Evolutionary conservation across 2,113 vertebrate genomes (phyloP).

Genomic region (Amphiprion percula): DNA sequence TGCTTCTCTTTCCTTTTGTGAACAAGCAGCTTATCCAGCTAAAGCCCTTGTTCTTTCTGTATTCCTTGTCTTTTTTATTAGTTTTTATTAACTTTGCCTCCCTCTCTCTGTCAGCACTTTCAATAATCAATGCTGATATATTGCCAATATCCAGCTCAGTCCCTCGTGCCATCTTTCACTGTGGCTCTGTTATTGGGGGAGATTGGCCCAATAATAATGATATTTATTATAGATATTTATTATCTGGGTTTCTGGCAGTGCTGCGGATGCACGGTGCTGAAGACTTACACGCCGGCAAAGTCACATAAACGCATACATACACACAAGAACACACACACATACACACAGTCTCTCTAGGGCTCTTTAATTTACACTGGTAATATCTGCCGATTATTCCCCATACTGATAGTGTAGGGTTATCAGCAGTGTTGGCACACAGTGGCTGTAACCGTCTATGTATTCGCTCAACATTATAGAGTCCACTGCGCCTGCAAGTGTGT

Average conservation of each 20-base stretch:
- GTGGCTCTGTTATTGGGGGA: conserved; percentile 82
- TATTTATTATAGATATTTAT: conserved; percentile 90
- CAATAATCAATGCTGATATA: conserved; percentile 90
- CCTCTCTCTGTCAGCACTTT: conserved; percentile 85
- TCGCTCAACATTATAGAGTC: conserved; percentile 70
- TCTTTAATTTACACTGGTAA: conserved; percentile 81
- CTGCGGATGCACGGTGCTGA: conserved; percentile 62
- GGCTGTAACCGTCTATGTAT: conserved; percentile 60
- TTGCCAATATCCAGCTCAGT: conserved; percentile 87
- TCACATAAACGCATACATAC: conserved; percentile 24
- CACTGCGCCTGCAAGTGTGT: conserved; percentile 54
- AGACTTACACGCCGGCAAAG: conserved; percentile 54
- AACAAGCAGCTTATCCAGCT: conserved; percentile 83
- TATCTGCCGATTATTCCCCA: conserved; percentile 78
- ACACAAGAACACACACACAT: conserved; percentile 12
- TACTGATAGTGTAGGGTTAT: conserved; percentile 78
- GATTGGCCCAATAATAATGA: conserved; percentile 88
- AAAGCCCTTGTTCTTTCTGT: conserved; percentile 84
- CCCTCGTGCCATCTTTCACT: conserved; percentile 85
- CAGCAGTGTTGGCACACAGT: conserved; percentile 64
- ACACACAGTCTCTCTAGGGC: conserved; percentile 53
- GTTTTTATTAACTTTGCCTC: conserved; percentile 89
- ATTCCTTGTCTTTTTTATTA: conserved; percentile 86
- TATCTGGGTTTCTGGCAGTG: conserved; percentile 82
- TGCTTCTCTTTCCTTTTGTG: conserved; percentile 54